phyloP scores from a whole-genome alignment of 2,888 invertebrate species.

The Luperina testacea region DNA sequence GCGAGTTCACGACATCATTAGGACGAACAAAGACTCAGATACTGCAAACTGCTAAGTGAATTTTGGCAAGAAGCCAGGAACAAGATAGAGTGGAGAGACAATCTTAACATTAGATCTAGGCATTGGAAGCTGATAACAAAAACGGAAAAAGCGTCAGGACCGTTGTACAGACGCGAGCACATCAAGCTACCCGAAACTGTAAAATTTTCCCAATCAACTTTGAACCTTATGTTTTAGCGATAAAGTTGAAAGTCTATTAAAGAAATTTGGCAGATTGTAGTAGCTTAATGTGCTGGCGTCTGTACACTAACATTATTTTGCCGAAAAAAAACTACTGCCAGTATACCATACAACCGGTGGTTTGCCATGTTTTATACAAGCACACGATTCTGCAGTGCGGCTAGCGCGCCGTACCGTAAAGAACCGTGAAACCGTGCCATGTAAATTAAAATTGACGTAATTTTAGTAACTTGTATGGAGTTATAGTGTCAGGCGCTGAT shows the following conservation, averaged over 20 bases:
- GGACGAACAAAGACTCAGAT: constrained; percentile 4
- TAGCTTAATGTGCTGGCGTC: no score
- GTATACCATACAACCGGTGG: not conserved
- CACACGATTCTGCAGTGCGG: not conserved
- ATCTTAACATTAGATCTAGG: constrained; percentile 1
- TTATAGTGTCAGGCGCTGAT: no score
- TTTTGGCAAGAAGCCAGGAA: constrained; percentile 37
- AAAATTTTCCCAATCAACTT: no score
- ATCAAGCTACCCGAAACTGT: no score
- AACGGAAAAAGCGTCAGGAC: not conserved
- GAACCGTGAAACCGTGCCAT: not conserved
- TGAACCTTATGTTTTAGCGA: no score
- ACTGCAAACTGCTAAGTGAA: constrained; percentile 4
- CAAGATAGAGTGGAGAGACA: not conserved
- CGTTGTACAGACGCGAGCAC: no score
- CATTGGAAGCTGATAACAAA: not conserved
- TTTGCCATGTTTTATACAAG: not conserved
- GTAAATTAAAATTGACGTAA: no score
- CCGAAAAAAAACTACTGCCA: no score
- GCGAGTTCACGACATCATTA: constrained; percentile 45
- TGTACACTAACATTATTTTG: no score
- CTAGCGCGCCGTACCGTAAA: not conserved
- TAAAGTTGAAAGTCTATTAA: no score
- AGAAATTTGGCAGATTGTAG: no score
- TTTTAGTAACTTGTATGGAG: no score